Conservation (phyloP, 2,888 invertebrate species). For the Xylota sylvarum region DNA sequence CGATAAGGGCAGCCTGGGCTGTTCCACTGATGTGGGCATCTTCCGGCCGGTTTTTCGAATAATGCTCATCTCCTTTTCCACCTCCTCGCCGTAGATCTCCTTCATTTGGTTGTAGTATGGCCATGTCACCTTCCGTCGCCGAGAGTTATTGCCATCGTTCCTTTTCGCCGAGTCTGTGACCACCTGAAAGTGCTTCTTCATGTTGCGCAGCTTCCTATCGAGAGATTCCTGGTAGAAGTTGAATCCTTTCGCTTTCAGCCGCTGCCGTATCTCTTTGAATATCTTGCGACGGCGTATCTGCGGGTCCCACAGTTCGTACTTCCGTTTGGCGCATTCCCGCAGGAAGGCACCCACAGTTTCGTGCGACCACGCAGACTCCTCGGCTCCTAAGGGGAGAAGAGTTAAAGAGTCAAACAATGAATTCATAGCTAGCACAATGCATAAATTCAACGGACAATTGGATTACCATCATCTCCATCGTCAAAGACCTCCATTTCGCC, state of each 20-base stretch:
- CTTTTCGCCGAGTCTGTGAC: neutral
- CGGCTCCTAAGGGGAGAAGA: neutral
- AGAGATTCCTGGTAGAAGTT: conserved; percentile 27
- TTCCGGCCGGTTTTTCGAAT: neutral
- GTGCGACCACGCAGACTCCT: conserved; percentile 44
- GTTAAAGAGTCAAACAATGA: too few species aligned
- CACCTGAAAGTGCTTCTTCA: conserved; percentile 29
- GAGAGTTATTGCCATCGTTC: neutral
- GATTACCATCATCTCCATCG: neutral
- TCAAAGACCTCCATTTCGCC: neutral
- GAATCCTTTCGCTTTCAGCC: conserved; percentile 27
- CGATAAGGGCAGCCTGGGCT: neutral
- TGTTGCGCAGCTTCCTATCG: conserved; percentile 57
- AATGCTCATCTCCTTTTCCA: neutral
- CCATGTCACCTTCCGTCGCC: conserved; percentile 30
- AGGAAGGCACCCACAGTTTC: conserved; percentile 26
- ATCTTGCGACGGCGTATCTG: conserved; percentile 18
- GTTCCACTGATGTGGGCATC: neutral
- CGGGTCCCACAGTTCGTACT: conserved; percentile 38
- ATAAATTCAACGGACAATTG: neutral
- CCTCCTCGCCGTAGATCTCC: conserved; percentile 31
- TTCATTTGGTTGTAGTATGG: conserved; percentile 43
- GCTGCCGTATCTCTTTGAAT: conserved; percentile 30
- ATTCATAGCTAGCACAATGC: neutral
- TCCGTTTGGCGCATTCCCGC: conserved; percentile 25